Evolutionary conservation across 2,888 invertebrate genomes (phyloP).

Genomic region (Cosmopolites sordidus): DNA sequence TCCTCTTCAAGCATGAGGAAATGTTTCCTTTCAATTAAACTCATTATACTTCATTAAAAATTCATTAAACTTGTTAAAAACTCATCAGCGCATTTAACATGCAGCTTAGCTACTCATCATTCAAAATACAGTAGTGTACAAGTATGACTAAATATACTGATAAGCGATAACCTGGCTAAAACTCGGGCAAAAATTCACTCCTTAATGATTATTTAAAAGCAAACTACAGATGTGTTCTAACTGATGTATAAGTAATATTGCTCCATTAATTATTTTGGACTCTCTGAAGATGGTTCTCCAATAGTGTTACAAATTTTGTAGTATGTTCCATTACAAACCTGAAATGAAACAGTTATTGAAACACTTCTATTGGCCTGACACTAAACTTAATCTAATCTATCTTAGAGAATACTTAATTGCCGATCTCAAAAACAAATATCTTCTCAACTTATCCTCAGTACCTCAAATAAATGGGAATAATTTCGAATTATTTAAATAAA

Average conservation of each 20-base stretch:
- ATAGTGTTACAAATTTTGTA: slow-evolving; percentile 36
- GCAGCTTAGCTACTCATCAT: no score
- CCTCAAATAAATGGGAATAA: slow-evolving; percentile 50
- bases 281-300: slow-evolving; percentile 37
- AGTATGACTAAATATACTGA: no score
- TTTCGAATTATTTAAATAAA: slow-evolving; percentile 42
- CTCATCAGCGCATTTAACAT: no score
- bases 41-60: no score
- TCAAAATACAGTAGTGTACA: no score
- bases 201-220: no score
- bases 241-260: slow-evolving; percentile 47
- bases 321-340: slow-evolving; percentile 37
- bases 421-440: neutral
- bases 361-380: slow-evolving; percentile 42
- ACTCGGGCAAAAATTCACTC: no score
- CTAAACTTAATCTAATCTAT: slow-evolving; percentile 31
- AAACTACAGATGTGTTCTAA: no score
- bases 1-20: no score
- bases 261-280: slow-evolving; percentile 13
- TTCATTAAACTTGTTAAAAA: neutral
- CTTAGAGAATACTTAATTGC: slow-evolving; percentile 4
- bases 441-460: slow-evolving; percentile 46
- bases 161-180: no score
- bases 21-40: no score
- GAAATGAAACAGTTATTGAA: slow-evolving; percentile 42